Evolutionary conservation across 2,113 vertebrate species (phyloP), one percentile per base, ranked within the genome.

Genomic region (Anoura caudifer): DNA sequence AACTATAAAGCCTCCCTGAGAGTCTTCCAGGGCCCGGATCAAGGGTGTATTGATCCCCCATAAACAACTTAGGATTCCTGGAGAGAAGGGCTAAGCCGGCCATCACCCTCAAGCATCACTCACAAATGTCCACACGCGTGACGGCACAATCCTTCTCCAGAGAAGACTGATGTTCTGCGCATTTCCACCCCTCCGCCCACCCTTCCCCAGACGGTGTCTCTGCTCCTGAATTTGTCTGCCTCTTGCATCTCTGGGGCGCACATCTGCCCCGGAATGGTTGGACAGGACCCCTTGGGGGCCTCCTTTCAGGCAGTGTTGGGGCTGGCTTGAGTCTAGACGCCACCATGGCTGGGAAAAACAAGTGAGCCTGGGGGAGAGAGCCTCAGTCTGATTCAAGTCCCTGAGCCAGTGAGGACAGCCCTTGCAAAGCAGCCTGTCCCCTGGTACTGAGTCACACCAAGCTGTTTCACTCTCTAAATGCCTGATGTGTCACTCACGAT

Each of bases 321-420:
- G 1, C 38, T 56, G 24, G 0, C 50, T 63, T 45, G 41, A 36
- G 24, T 26, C 41, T 10, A 9, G 67, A 38, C 5, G 24, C 56
- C n/a, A 16, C 4, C 4, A 0, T 41, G 73, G 45, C 61, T 88
- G 76, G 33, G 76, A 36, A 54, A 77, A 80, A 52, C 2, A 2
- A 38, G 38, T 14, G 4, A 45, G 17, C 72, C 47, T 9, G 22
- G 22, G 22, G 16, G 11, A n/a, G 17, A 45, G 80, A 22, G 61
- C 17, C 47, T 16, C 28, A 10, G 5, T 31, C 12, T 12, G 19
- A 26, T 9, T 50, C 36, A 81, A 26, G 24, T 9, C 8, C 0
- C 3, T 13, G 3, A 38, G n/a, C 16, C 72, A 1, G 7, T 3
- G 54, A 38, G 5, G 43, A n/a, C 1, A 2, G 13, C 31, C 67